Evolutionary conservation across 2,113 vertebrate species (phyloP), one percentile per base, ranked within the genome.

Genomic region (Calyptommatus sinebrachiatus): DNA sequence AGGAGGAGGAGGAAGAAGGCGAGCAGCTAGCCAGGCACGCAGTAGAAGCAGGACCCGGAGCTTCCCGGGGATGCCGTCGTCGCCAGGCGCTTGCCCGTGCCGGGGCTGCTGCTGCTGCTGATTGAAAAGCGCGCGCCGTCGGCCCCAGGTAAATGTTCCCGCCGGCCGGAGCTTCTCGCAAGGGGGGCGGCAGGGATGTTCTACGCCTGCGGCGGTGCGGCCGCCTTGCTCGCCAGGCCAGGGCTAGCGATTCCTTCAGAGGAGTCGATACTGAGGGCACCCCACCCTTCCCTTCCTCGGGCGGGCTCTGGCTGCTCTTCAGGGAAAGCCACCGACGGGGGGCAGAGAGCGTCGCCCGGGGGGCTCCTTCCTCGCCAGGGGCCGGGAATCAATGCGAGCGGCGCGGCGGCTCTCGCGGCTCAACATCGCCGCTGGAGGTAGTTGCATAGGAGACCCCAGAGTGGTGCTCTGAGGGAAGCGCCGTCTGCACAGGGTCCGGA

Each of bases 131-230:
- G 3, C 48, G 1, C 8, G 21, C 22, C 53, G 35, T 7, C 71
- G 16, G 41, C 26, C 31, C 41, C 53, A 65, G 71, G 76, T 73
- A 57, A 75, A 75, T 0, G 8, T 81, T 71, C 79, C 84, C 77
- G 72, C 21, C 26, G 73, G 87, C 87, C 87, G 83, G 83, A 88
- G 89, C 87, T 75, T 88, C 83, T 28, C 65, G 10, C 65, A 24
- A n/a, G 18, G 63, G 21, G 83, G 87, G 88, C 86, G 86, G 90
- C 89, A 88, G 91, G 85, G 85, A 88, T 82, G 87, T 81, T 71
- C 2, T 41, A 5, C 35, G 35, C 35, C 35, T 41, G 35, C 35
- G 2, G 35, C 35, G 35, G 35, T 7, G 88, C 85, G 31, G 85
- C 87, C 84, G 87, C 24, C 8, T 28, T 48, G 61, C 45, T 14